These are phyloP conservation scores for Pissodes strobi DNA, from an alignment of 1,140 invertebrate species.

Conservation along the genomic window DNA sequence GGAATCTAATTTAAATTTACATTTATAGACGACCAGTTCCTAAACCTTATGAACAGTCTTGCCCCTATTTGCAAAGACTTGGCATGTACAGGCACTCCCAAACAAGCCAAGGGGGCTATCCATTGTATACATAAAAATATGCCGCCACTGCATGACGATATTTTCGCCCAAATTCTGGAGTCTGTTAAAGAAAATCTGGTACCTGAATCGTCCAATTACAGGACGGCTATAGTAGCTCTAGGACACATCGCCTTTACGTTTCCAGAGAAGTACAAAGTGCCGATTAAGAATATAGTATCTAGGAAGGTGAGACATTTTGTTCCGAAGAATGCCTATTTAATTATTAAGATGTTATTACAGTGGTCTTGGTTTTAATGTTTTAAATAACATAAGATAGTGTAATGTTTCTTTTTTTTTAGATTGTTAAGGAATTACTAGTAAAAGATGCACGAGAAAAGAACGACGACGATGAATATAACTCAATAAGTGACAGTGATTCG, in stretches of 20 bases:
- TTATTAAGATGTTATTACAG: constrained; percentile 19
- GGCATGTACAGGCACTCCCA: constrained; percentile 84
- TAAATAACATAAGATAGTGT: background rate
- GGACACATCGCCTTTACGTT: constrained; percentile 93
- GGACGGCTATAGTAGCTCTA: constrained; percentile 90
- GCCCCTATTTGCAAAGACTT: constrained; percentile 86
- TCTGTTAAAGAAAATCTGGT: constrained; percentile 75
- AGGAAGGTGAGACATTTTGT: constrained; percentile 83
- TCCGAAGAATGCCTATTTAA: background rate
- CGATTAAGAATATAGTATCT: constrained; percentile 93
- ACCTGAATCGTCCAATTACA: constrained; percentile 81
- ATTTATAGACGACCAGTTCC: constrained; percentile 71
- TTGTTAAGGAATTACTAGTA: constrained; percentile 93
- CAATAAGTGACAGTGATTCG: constrained; percentile 59
- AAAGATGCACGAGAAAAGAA: constrained; percentile 70
- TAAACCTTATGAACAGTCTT: constrained; percentile 71
- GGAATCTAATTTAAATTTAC: too few species aligned
- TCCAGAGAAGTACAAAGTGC: constrained; percentile 83
- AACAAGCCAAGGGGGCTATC: constrained; percentile 95
- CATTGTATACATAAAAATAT: constrained; percentile 89
- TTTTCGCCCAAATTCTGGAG: constrained; percentile 88
- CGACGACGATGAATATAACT: constrained; percentile 37
- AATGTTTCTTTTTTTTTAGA: constrained; percentile 59
- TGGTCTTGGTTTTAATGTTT: too few species aligned
- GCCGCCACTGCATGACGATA: constrained; percentile 74